Conservation (phyloP, 2,113 vertebrate species). For the Drymodes brunneopygia region DNA sequence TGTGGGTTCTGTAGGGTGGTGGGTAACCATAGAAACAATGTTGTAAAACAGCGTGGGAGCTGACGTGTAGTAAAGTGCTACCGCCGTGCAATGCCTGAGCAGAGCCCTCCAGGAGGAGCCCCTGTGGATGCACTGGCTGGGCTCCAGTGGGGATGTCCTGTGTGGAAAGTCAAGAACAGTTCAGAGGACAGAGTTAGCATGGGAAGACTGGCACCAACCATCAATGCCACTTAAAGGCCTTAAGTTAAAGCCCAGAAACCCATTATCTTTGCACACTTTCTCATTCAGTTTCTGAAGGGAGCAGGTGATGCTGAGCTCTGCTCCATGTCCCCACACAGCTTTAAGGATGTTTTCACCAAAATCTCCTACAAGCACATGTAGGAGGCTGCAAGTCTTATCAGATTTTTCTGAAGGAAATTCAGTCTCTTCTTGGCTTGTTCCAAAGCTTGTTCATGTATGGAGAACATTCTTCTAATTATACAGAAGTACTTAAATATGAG, state of each 20-base stretch:
- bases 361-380: accelerated
- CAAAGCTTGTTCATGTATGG: background rate
- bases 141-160: background rate
- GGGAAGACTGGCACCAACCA: background rate
- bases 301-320: background rate
- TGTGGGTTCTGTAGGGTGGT: slow-evolving; percentile 15
- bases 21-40: slow-evolving; percentile 61
- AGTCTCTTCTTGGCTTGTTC: background rate
- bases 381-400: background rate
- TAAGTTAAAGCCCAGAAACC: background rate
- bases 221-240: background rate
- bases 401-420: background rate
- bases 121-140: background rate
- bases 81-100: background rate
- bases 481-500: background rate
- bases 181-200: background rate
- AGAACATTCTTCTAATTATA: background rate
- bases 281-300: background rate
- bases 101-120: background rate
- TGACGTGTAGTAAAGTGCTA: slow-evolving; percentile 30
- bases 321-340: background rate
- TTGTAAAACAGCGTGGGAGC: slow-evolving; percentile 42
- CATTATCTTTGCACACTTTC: background rate
- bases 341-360: background rate
- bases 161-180: background rate